Percentiles rank a stretch among this genome's conserved stretches.
Evolutionary conservation across 2,797 vertebrate genomes (phyloP).

Genomic region (Ciconia nigra): DNA sequence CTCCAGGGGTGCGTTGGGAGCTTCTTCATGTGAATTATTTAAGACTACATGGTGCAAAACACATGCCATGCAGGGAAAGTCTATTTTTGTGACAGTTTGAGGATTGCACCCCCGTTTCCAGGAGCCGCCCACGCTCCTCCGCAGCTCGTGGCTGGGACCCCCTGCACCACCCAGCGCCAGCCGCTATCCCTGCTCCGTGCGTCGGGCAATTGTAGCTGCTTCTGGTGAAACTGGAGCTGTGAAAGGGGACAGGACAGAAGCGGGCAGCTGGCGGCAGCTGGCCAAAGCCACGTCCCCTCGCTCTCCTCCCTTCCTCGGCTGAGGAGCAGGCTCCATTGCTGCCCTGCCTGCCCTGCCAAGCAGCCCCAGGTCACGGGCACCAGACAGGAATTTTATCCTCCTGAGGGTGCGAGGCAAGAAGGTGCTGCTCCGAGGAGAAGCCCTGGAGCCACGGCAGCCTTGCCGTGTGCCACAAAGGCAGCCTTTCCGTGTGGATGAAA

Average conservation of each 20-base stretch:
- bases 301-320: neutral
- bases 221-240: neutral
- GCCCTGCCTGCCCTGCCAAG: neutral
- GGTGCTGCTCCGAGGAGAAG: neutral
- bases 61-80: neutral
- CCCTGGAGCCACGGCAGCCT: fast-evolving
- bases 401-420: neutral
- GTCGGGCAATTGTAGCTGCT: neutral
- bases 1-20: neutral
- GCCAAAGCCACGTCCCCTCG: neutral
- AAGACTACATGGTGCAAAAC: neutral
- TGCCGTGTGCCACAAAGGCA: neutral
- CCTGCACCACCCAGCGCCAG: neutral
- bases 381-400: neutral
- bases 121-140: neutral
- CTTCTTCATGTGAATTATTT: neutral
- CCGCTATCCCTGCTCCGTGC: fast-evolving
- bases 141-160: neutral
- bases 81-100: neutral
- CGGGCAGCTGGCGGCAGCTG: neutral
- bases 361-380: neutral
- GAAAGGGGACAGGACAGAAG: neutral
- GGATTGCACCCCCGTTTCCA: neutral
- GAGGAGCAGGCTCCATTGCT: neutral
- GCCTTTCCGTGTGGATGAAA: fast-evolving